Evolutionary conservation across 2,797 vertebrate genomes (phyloP).

Genomic region (Fringilla coelebs): DNA sequence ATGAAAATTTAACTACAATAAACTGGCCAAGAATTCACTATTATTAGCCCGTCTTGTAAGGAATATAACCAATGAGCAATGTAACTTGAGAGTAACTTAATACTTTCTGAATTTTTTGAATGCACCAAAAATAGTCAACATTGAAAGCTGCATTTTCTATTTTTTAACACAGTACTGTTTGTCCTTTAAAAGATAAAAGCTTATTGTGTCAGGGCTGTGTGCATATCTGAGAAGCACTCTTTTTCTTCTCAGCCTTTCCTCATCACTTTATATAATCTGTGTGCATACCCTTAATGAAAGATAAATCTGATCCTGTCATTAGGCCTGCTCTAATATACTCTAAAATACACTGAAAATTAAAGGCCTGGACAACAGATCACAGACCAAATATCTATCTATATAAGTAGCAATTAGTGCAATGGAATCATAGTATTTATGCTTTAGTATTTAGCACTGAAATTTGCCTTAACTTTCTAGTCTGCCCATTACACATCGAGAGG

Average conservation of each 20-base stretch:
- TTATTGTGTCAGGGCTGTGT: neutral
- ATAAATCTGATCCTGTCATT: neutral
- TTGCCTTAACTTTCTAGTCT: neutral
- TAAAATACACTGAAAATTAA: slow-evolving; percentile 13
- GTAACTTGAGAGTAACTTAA: neutral
- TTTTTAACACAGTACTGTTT: neutral
- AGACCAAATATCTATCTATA: neutral
- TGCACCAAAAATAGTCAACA: neutral
- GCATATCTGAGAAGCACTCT: neutral
- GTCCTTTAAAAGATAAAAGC: slow-evolving; percentile 3
- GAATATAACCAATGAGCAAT: neutral
- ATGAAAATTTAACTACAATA: neutral
- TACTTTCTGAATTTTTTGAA: neutral
- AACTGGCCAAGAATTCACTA: neutral
- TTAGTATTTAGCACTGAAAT: neutral
- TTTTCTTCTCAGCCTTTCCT: neutral
- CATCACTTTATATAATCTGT: neutral
- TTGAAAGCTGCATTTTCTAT: neutral
- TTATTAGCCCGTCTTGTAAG: neutral
- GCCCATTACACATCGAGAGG: neutral
- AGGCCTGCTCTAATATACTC: neutral
- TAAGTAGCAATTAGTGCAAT: neutral
- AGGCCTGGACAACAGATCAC: neutral
- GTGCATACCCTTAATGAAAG: neutral
- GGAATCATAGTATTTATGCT: neutral